Base-by-base conservation (phyloP, 2,888 invertebrate genomes). In the Phalangium opilio region DNA sequence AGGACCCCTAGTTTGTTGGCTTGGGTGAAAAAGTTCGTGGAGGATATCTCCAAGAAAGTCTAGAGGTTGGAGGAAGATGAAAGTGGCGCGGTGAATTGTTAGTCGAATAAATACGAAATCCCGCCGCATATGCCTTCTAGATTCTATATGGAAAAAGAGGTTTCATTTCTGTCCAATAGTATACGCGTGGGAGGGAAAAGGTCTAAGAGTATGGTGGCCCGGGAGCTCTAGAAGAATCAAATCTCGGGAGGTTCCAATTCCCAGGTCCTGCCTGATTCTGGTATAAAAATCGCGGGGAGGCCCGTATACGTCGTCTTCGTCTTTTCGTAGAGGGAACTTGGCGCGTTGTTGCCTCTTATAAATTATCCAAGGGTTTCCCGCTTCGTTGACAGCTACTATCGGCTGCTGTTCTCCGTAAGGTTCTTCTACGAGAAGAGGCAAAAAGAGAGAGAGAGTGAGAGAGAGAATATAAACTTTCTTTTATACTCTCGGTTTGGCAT, bases 261-360 rank as follows among this genome's bases (percentile, higher is more conserved):
- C 17, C 38, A 38, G 5, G 38, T 7, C 15, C 4, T 7, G 17
- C 38, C n/a, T n/a, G n/a, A n/a, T n/a, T n/a, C n/a, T n/a, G n/a
- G 38, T 38, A 27, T 19, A 43, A 33, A 19, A n/a, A 21, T 19
- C 21, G 36, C 15, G 34, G 32, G 44, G 43, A 15, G 33, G 11
- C n/a, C n/a, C 17, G 34, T 17, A 14, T 17, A 43, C 27, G 12
- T 17, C 43, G 43, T 12, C 41, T 14, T 17, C 17, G 17, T 38
- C 14, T 4, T 17, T 38, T 38, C 15, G 38, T n/a, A 38, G 38
- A 34, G 12, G 12, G 12, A 12, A 27, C 27, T 27, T 11, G 41
- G 41, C 38, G 48, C 7, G 21, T 18, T 32, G 51, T 45, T 48
- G 47, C 52, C 49, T 49, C 50, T 52, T 52, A 52, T 52, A 52